Evolutionary conservation across 2,113 vertebrate genomes (phyloP), one percentile per base, ranked within the genome.

Genomic region (Peromyscus maniculatus): DNA sequence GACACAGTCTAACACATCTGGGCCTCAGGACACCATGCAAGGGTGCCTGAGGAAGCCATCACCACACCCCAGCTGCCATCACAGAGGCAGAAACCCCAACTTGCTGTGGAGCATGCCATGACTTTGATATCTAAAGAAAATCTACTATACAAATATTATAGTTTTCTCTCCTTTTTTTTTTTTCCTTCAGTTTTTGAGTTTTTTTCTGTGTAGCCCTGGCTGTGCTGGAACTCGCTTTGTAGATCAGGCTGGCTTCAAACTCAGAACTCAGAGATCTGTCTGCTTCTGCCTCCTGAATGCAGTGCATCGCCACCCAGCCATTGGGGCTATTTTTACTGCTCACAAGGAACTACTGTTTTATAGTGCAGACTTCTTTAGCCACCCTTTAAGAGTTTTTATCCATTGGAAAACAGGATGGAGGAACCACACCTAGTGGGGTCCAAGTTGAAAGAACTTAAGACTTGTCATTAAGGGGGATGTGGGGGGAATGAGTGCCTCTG

Each of bases 61-160:
- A 5, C 69, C 22, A 12, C 13, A 22, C 3, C 26, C 64, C 11
- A 8, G 64, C 4, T 24, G 75, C 80, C 3, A 10, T 24, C 75
- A 7, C 7, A 12, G 83, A 57, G 28, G 26, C 3, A 36, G 0
- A 21, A n/a, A 55, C 67, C 24, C n/a, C 0, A 2, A 9, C 39
- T 36, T 55, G 12, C 52, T 62, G 11, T 0, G 33, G 2, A 62
- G 52, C 7, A 16, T 1, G 24, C 67, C 36, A 33, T 19, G n/a
- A 26, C 46, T 91, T 55, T 64, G 87, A 22, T 69, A 77, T 15
- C 80, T 36, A 71, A 90, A 59, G 26, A 78, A 33, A 52, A 39
- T 77, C 93, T 62, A 62, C 78, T 43, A 7, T 5, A 19, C 10
- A 59, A 91, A 49, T 24, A 62, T 22, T 46, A 7, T 17, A n/a